Evolutionary conservation across 2,113 vertebrate species (phyloP).

Genomic region (Miniopterus natalensis): DNA sequence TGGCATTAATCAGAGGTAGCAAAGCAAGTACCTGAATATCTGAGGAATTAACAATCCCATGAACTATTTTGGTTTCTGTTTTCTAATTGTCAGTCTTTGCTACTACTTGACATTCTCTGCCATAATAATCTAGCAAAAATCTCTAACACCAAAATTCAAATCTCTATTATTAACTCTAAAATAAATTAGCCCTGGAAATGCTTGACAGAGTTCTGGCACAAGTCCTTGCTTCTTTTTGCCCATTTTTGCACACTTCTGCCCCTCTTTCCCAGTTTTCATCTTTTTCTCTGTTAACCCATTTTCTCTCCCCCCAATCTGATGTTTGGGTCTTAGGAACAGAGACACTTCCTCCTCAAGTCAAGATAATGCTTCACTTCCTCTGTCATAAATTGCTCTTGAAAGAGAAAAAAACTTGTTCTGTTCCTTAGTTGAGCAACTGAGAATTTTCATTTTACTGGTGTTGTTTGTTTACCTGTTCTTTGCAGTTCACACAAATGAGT

Average conservation of each 20-base stretch:
- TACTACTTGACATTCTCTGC: slow-evolving; percentile 20
- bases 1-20: slow-evolving; percentile 35
- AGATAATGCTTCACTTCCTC: slow-evolving; percentile 55
- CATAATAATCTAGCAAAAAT: slow-evolving; percentile 44
- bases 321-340: background rate
- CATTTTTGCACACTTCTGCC: slow-evolving; percentile 24
- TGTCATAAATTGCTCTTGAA: background rate
- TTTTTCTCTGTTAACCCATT: slow-evolving; percentile 1
- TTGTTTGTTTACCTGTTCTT: slow-evolving; percentile 42
- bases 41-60: background rate
- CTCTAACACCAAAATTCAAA: slow-evolving; percentile 46
- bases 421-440: slow-evolving; percentile 32
- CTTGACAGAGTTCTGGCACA: background rate
- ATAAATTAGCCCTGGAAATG: background rate
- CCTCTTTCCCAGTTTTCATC: background rate
- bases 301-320: background rate
- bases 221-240: background rate
- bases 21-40: background rate
- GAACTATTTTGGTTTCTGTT: slow-evolving; percentile 40
- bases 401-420: slow-evolving; percentile 21
- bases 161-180: slow-evolving; percentile 35
- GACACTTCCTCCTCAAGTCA: slow-evolving; percentile 49
- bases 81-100: slow-evolving; percentile 41
- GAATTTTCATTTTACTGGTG: slow-evolving; percentile 44
- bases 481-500: background rate